Base-by-base conservation (phyloP, 2,113 vertebrate species). In the Cephalophus harveyi region DNA sequence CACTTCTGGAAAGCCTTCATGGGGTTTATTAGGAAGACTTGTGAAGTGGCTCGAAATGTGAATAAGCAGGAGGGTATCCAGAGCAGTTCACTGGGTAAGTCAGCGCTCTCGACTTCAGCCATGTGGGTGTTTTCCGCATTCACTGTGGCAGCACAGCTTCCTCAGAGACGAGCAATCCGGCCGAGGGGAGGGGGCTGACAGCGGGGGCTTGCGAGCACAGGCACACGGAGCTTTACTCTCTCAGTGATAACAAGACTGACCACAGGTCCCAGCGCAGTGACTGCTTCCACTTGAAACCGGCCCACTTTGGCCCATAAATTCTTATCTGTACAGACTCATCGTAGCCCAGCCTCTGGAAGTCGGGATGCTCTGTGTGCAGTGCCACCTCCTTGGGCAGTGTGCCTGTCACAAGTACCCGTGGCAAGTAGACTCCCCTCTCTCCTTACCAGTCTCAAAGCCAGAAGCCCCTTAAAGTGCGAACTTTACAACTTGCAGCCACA, bases 1-100 rank as follows among this genome's bases (percentile, higher is more conserved):
- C 2, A 62, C 8, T 86, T 86, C 64, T 98, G 98, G 98, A 93
- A 97, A 76, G 78, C 40, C 36, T 84, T 98, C n/a, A 36, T 23
- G 87, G 40, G 5, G 57, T 36, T 98, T 81, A 40, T 98, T 62
- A 92, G 96, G 25, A 98, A 92, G 96, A 96, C 25, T 0, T 98
- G 98, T 1, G 28, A 98, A 50, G 33, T 97, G 60, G 93, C 64
- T 83, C 94, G 17, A 27, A 90, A 86, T 1, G 62, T 94, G 64
- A 98, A 97, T 13, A 14, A 50, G 11, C 82, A 76, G 54, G 90
- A 30, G 55, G 64, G 30, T 67, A 82, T 94, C 40, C 46, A 7
- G 12, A 94, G 4, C 17, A 17, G 7, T 62, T 78, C 5, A 1
- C 54, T 48, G 7, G 91, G 98, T 98, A 79, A 98, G 96, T 57